Evolutionary conservation across 2,888 invertebrate species (phyloP).

Genomic region (Lymantria monacha): DNA sequence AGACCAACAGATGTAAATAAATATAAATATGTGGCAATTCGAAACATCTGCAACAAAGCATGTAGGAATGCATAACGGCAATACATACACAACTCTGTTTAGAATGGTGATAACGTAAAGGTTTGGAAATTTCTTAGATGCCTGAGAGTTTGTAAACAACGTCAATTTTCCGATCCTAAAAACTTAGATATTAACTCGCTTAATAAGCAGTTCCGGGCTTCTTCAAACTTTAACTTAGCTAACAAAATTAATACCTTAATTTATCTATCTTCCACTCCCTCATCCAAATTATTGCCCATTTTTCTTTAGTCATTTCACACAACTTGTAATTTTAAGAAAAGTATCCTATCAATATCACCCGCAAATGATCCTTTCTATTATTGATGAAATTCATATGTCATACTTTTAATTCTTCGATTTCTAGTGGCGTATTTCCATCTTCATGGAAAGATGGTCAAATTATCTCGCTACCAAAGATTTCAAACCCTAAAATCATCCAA

Average conservation of each 20-base stretch:
- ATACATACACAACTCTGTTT: background rate
- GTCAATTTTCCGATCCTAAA: background rate
- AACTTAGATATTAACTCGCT: background rate
- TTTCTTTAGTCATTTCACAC: background rate
- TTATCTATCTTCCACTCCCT: too few species aligned
- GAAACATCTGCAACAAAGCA: background rate
- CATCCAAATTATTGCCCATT: background rate
- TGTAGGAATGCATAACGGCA: background rate
- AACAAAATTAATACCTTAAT: background rate
- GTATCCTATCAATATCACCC: background rate
- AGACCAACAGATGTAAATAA: background rate
- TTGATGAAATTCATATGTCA: too few species aligned
- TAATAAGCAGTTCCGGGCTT: background rate
- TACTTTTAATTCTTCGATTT: too few species aligned
- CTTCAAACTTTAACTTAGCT: background rate
- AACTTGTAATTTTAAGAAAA: background rate
- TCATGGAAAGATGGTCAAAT: too few species aligned
- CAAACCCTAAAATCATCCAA: too few species aligned
- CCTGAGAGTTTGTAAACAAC: background rate
- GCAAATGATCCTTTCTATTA: background rate
- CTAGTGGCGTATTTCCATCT: too few species aligned
- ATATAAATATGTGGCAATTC: background rate
- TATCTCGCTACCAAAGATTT: too few species aligned
- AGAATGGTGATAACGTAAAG: background rate
- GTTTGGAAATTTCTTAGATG: background rate